Percentiles rank a stretch among this genome's conserved stretches.
Evolutionary conservation across 2,113 vertebrate genomes (phyloP).

Genomic region (Xiphorhynchus elegans): DNA sequence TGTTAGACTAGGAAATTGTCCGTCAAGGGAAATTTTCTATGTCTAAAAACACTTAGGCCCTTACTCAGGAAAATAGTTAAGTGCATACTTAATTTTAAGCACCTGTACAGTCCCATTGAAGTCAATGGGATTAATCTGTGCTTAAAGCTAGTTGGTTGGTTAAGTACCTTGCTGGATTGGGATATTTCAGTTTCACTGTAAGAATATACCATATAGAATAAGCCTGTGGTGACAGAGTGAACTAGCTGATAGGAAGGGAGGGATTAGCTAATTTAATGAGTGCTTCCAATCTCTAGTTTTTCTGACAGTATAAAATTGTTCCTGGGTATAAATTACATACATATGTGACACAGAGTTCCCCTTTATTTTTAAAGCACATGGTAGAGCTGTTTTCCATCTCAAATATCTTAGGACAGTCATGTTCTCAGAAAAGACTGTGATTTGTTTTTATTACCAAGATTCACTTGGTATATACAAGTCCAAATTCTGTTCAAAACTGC

Average conservation of each 20-base stretch:
- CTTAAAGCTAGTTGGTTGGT: background rate
- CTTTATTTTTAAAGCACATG: conserved; percentile 45
- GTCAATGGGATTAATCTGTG: conserved; percentile 10
- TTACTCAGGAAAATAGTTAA: conserved; percentile 42
- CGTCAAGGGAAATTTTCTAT: background rate
- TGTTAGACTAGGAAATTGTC: conserved; percentile 45
- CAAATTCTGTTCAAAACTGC: conserved; percentile 23
- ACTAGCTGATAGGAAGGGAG: conserved; percentile 56
- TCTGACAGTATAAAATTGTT: conserved; percentile 61
- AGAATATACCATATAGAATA: conserved; percentile 19
- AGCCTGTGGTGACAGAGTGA: conserved; percentile 58
- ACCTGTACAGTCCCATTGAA: conserved; percentile 43
- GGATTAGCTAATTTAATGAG: conserved; percentile 63
- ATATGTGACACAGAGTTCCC: conserved; percentile 39
- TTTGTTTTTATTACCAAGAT: conserved; percentile 35
- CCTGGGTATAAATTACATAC: conserved; percentile 53
- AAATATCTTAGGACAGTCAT: conserved; percentile 51
- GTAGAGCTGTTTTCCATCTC: conserved; percentile 45
- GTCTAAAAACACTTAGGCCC: background rate
- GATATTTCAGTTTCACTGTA: conserved; percentile 16
- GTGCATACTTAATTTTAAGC: conserved; percentile 42
- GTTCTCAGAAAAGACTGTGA: conserved; percentile 12
- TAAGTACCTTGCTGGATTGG: conserved; percentile 28
- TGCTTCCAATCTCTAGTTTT: conserved; percentile 59
- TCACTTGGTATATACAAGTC: background rate